Conservation (phyloP, 2,797 vertebrate genomes). For the Ataeniobius toweri region DNA sequence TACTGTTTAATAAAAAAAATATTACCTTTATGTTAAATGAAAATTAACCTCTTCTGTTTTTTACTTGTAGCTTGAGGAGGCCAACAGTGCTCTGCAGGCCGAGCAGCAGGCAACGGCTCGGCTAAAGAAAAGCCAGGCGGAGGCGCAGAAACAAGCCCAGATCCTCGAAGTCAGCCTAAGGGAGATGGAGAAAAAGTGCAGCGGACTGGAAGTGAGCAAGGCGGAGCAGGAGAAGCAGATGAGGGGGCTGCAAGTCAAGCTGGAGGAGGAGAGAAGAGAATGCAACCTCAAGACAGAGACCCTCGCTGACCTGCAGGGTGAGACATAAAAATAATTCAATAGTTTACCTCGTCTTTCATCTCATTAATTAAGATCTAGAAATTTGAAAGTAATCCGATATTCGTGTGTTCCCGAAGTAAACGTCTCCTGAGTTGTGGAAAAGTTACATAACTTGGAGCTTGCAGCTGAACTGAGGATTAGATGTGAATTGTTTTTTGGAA, state of each 20-base stretch:
- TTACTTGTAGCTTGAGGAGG: conserved; percentile 86
- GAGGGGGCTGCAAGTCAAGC: conserved; percentile 85
- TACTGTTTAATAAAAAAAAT: conserved; percentile 5
- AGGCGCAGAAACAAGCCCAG: conserved; percentile 90
- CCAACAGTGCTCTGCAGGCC: conserved; percentile 82
- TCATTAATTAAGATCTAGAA: neutral
- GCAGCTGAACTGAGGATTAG: conserved; percentile 35
- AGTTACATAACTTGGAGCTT: conserved; percentile 49
- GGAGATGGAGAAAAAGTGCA: conserved; percentile 89
- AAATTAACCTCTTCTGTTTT: conserved; percentile 3
- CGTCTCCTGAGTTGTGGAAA: conserved; percentile 30
- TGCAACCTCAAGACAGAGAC: conserved; percentile 85
- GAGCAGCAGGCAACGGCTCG: conserved; percentile 87
- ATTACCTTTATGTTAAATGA: conserved; percentile 12
- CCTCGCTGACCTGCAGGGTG: conserved; percentile 93
- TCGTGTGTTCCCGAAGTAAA: conserved; percentile 24
- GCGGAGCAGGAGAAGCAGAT: conserved; percentile 91
- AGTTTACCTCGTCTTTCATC: neutral
- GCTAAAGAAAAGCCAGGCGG: conserved; percentile 89
- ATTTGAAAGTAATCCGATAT: neutral
- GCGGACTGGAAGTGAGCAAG: conserved; percentile 86
- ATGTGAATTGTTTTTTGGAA: conserved; percentile 62
- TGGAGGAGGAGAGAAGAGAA: conserved; percentile 90
- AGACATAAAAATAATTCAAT: conserved; percentile 13
- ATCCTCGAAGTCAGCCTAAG: conserved; percentile 88